Evolutionary conservation across 92 coral and sea anemone genomes (phyloP), one percentile per base, ranked within the genome.

Genomic region (Heliopora coerulea): DNA sequence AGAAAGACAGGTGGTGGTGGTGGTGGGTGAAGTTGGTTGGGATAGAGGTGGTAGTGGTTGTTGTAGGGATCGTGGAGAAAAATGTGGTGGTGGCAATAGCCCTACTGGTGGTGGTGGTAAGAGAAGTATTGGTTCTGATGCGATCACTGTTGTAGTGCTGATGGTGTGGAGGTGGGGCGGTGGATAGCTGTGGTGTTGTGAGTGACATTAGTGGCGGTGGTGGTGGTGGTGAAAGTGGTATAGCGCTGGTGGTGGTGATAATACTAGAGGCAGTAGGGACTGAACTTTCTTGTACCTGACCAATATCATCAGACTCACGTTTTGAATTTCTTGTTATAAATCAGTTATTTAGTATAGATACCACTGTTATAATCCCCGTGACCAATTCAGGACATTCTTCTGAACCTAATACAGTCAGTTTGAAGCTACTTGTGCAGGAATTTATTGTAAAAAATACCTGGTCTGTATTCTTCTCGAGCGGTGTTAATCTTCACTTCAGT

Each of bases 401-500:
- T 37, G 42, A 37, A 5, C 12, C 42, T 37, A 37, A 37, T 4
- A 37, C 12, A 37, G 12, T 37, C 5, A 12, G 12, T 37, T 12
- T 37, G 12, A 37, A 5, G 5, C 6, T 4, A 4, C 42, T 37
- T 4, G 12, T 37, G 42, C 6, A 37, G 42, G 10, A 46, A 1
- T 35, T 25, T 64, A 18, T 64, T 39, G 52, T 35, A 6, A 9
- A 54, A 74, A 46, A 73, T 31, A 93, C 98, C 98, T 57, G 98
- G 98, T 59, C 98, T 70, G 62, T 93, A 93, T 72, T 93, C 98
- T 32, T 93, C 98, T 44, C 98, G 83, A 42, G 98, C 98, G 0
- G 91, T 87, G 77, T 93, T 93, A 32, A 93, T 93, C 89, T 93
- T 93, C 79, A 83, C 56, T 52, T 93, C 98, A n/a, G 98, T 93